Conservation (phyloP, 2,113 vertebrate species). For the Pardalotus punctatus region DNA sequence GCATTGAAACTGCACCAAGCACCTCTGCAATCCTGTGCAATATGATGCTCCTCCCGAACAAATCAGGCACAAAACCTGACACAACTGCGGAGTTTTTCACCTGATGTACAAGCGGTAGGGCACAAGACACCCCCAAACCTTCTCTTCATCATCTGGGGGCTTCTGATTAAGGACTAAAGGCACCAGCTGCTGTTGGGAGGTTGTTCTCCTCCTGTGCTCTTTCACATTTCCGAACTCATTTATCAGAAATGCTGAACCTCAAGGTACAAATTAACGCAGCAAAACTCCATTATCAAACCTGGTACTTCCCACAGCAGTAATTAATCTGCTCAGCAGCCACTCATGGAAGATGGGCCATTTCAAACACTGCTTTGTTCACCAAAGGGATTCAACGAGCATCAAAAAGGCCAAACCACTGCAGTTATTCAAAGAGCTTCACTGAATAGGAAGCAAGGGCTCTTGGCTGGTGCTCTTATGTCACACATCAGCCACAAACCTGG, state of each 20-base stretch:
- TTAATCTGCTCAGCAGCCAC: background rate
- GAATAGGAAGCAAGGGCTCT: background rate
- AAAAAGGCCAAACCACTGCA: background rate
- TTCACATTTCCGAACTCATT: background rate
- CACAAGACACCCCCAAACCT: background rate
- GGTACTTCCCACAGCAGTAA: background rate
- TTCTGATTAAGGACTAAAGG: background rate
- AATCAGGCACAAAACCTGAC: background rate
- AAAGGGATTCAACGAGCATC: background rate
- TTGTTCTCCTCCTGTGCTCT: fast-evolving
- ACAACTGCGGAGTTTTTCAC: background rate
- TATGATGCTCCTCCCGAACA: fast-evolving
- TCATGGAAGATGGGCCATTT: background rate
- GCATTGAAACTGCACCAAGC: background rate
- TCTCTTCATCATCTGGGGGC: background rate
- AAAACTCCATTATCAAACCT: background rate
- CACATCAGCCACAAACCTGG: fast-evolving
- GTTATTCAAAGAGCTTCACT: background rate
- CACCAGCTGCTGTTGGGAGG: background rate
- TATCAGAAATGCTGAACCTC: background rate
- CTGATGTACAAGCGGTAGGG: background rate
- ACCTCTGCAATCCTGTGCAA: background rate
- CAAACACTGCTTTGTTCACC: background rate
- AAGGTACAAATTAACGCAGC: background rate
- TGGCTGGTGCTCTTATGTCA: background rate